A percentile compares a stretch with the other conserved stretches of the same genome.
phyloP scores from a whole-genome alignment of 2,113 vertebrate genomes.

The Paramisgurnus dabryanus region DNA sequence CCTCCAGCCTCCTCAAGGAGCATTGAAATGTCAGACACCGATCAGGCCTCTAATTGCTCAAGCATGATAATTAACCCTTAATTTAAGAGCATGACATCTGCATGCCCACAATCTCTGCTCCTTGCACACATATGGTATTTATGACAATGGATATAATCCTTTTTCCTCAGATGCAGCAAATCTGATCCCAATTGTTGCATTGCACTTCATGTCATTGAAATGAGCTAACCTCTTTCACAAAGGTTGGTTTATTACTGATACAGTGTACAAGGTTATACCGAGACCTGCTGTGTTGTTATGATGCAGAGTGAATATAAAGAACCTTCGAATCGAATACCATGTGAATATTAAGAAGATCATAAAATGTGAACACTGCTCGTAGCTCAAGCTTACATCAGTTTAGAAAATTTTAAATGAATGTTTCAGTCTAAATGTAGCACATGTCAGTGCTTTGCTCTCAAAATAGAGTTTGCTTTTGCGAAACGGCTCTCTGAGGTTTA shows the following conservation, averaged over 20 bases:
- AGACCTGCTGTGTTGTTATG: conserved; percentile 8
- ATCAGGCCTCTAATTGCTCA: conserved; percentile 40
- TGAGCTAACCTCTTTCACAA: neutral
- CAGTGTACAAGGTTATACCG: conserved; percentile 19
- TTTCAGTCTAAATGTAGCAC: conserved; percentile 7
- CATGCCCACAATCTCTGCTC: conserved; percentile 14
- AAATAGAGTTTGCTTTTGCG: neutral
- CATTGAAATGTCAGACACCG: conserved; percentile 45
- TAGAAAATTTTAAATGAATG: conserved; percentile 8
- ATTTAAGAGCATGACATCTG: conserved; percentile 38
- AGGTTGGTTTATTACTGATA: neutral
- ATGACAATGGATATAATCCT: neutral
- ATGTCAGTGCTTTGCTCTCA: neutral
- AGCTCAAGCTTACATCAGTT: neutral
- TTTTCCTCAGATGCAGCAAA: neutral
- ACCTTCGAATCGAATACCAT: conserved; percentile 3
- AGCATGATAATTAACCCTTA: conserved; percentile 40
- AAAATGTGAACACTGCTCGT: neutral
- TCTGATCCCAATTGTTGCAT: neutral
- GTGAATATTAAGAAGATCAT: conserved; percentile 19
- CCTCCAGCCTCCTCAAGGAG: conserved; percentile 31
- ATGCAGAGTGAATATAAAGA: conserved; percentile 33
- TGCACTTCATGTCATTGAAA: neutral
- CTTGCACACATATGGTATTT: neutral
- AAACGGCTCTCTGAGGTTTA: neutral